phyloP scores from a whole-genome alignment of 2,888 invertebrate genomes.

The Escarpia spicata region DNA sequence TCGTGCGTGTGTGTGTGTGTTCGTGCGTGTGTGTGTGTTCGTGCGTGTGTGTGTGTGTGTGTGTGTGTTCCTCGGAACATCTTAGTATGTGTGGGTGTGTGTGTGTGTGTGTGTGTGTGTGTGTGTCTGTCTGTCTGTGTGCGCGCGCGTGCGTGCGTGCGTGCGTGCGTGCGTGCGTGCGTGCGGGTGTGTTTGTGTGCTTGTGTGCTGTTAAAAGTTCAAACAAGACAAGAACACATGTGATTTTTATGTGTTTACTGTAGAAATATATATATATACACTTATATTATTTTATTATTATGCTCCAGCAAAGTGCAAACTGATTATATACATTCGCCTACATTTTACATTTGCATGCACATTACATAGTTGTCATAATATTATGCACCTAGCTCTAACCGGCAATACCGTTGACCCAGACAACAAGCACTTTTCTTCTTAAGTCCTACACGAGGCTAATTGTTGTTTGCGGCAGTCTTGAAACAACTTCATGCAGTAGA shows the following conservation, averaged over 20 bases:
- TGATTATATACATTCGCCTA: background rate
- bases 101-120: too few relatives aligned
- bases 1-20: too few relatives aligned
- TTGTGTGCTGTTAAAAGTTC: background rate
- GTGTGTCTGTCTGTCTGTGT: too few relatives aligned
- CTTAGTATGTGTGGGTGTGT: too few relatives aligned
- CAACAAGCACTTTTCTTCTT: background rate
- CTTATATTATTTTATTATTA: background rate
- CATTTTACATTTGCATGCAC: background rate
- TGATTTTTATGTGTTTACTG: background rate
- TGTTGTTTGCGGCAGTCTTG: background rate
- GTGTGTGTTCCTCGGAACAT: too few relatives aligned
- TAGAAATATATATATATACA: background rate
- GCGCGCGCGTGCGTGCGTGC: too few relatives aligned
- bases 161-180: too few relatives aligned
- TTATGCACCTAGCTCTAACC: background rate
- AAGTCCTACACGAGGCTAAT: background rate
- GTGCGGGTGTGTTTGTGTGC: too few relatives aligned
- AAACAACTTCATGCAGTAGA: background rate
- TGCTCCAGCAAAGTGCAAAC: background rate
- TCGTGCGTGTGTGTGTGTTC: too few relatives aligned
- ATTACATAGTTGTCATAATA: background rate
- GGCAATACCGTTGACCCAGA: background rate
- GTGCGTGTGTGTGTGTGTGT: too few relatives aligned
- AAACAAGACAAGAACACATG: background rate